Conservation (phyloP, 2,888 invertebrate species). For the Pyrochroa serraticornis region DNA sequence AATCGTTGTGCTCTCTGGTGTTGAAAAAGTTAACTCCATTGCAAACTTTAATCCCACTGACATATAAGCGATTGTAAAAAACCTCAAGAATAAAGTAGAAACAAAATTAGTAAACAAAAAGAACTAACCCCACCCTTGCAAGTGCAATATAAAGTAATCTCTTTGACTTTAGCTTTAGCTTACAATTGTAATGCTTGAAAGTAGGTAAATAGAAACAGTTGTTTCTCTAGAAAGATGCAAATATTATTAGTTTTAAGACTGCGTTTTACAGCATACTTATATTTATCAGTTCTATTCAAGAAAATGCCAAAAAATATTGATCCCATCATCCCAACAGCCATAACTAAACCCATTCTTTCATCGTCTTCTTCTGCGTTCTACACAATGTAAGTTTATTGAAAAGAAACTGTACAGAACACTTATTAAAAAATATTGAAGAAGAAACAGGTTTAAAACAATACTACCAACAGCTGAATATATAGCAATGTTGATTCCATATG, state of each 20-base stretch:
- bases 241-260: too few relatives aligned
- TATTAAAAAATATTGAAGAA: constrained; percentile 68
- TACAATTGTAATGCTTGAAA: constrained; percentile 31
- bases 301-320: constrained; percentile 86
- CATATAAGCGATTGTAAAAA: constrained; percentile 39
- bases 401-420: not conserved
- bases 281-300: constrained; percentile 89
- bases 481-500: constrained; percentile 94
- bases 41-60: constrained; percentile 42
- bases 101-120: too few relatives aligned
- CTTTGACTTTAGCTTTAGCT: constrained; percentile 35
- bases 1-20: constrained; percentile 41
- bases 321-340: constrained; percentile 90
- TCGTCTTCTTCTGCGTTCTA: constrained; percentile 73
- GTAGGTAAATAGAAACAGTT: constrained; percentile 33
- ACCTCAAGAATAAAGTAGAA: too few relatives aligned
- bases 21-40: constrained; percentile 43
- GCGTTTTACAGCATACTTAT: constrained; percentile 67
- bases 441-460: constrained; percentile 88
- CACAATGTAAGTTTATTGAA: constrained; percentile 10
- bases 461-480: constrained; percentile 93
- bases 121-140: constrained; percentile 33
- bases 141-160: constrained; percentile 37
- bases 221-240: constrained; percentile 39
- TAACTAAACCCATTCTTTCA: constrained; percentile 86